Evolutionary conservation across 2,888 invertebrate species (phyloP), one percentile per base, ranked within the genome.

Genomic region (Amblyteles armatorius): DNA sequence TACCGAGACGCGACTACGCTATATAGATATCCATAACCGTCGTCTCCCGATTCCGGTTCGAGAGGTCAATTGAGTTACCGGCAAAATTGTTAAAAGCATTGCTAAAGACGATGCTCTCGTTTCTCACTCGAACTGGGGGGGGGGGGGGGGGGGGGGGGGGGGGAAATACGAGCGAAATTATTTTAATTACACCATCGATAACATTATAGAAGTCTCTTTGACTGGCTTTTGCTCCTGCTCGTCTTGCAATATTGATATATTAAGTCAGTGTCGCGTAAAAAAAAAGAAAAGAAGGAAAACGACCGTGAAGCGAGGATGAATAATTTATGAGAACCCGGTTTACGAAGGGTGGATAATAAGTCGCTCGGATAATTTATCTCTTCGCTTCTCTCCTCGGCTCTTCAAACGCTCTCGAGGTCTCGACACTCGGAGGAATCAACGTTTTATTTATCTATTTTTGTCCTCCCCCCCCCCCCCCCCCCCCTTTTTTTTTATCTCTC

Each of bases 291-390:
- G 65, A 55, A 55, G 29, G 52, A 50, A 33, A 29, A 63, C 29
- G 63, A 63, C 52, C 44, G 44, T 48, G 52, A n/a, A 55, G 19
- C 19, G 29, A 52, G 48, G 52, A 74, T 82, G 71, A 82, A 84
- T 82, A 76, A 84, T 84, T 84, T 79, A 82, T 82, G 76, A 76
- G 73, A 84, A 26, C 22, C 74, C 36, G 33, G 36, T 78, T 74
- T 36, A 71, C 44, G 63, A 52, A 72, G 69, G 19, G 44, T 52
- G 40, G 52, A 71, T 79, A 79, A 84, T 82, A 79, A 83, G 85
- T 80, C 82, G 73, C 78, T 63, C 65, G 69, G 74, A 74, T 85
- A 63, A 81, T 86, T 80, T 72, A 82, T 81, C 84, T 69, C 72
- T 73, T 50, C 11, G 52, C 48, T 68, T 80, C 26, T 57, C 57